phyloP scores from a whole-genome alignment of 2,113 vertebrate species.

The Sminthopsis crassicaudata region DNA sequence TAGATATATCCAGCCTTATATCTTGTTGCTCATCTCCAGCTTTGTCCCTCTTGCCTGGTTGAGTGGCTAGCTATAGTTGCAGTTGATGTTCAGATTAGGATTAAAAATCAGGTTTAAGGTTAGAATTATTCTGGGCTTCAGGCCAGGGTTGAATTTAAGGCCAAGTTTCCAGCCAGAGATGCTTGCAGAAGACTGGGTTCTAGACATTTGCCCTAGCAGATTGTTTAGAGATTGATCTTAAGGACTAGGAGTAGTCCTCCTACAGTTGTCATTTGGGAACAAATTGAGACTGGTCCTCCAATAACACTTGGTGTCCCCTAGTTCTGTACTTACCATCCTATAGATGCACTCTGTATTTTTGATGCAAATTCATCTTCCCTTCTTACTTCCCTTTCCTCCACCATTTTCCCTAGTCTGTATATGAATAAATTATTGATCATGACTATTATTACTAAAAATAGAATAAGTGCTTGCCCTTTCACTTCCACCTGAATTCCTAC shows the following conservation, averaged over 20 bases:
- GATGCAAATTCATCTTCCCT: too few species aligned
- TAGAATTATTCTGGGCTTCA: background rate
- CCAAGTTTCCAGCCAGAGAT: background rate
- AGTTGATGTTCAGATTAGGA: background rate
- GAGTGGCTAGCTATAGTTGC: background rate
- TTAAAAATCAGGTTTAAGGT: background rate
- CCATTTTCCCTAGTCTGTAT: background rate
- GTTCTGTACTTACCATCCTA: background rate
- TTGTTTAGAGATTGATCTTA: background rate
- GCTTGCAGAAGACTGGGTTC: background rate
- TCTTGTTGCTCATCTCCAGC: background rate
- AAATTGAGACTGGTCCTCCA: background rate
- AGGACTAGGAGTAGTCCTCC: background rate
- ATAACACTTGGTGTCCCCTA: conserved; percentile 27
- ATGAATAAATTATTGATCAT: background rate
- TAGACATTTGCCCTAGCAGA: background rate
- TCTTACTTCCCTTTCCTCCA: accelerated
- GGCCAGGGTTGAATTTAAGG: background rate
- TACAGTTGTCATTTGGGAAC: background rate
- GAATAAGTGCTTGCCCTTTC: background rate
- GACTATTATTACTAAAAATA: background rate
- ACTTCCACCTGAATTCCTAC: background rate
- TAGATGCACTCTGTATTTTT: background rate
- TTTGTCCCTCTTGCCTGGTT: background rate
- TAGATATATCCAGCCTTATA: background rate